phyloP scores from a whole-genome alignment of 2,888 invertebrate species.

The Ectobius pallidus region DNA sequence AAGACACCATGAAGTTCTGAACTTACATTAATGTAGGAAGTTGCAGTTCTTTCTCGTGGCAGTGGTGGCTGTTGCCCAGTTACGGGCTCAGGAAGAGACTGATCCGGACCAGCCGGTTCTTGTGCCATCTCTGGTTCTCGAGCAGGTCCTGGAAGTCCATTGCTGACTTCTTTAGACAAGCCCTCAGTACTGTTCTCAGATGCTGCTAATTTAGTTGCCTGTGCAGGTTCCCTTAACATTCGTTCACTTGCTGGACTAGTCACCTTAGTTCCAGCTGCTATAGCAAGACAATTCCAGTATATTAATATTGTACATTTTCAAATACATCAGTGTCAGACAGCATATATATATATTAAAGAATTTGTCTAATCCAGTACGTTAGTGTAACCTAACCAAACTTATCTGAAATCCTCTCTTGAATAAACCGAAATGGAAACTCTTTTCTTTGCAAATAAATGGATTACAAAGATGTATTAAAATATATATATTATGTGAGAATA shows the following conservation, averaged over 20 bases:
- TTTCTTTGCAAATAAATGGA: too few species aligned
- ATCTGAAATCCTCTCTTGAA: too few species aligned
- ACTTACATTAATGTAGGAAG: constrained; percentile 67
- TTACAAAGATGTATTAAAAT: too few species aligned
- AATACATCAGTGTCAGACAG: too few species aligned
- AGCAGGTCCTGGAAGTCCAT: constrained; percentile 33
- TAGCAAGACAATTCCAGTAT: too few species aligned
- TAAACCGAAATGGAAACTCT: too few species aligned
- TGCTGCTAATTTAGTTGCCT: constrained; percentile 28
- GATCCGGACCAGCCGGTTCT: constrained; percentile 63
- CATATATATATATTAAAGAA: too few species aligned
- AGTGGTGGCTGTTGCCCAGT: constrained; percentile 52
- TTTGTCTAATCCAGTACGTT: too few species aligned
- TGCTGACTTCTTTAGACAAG: constrained; percentile 15
- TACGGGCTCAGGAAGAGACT: constrained; percentile 51
- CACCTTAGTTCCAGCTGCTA: neutral
- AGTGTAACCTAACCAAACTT: too few species aligned
- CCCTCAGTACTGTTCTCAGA: constrained; percentile 9
- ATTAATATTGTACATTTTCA: too few species aligned
- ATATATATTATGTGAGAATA: too few species aligned
- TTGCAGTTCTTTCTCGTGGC: constrained; percentile 65
- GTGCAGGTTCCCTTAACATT: constrained; percentile 33
- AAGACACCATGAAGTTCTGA: too few species aligned
- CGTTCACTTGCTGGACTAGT: constrained; percentile 29
- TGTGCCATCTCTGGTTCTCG: constrained; percentile 61